These are phyloP conservation scores for Eriocheir sinensis DNA, from an alignment of 1,140 invertebrate species.

Conservation along the genomic window DNA sequence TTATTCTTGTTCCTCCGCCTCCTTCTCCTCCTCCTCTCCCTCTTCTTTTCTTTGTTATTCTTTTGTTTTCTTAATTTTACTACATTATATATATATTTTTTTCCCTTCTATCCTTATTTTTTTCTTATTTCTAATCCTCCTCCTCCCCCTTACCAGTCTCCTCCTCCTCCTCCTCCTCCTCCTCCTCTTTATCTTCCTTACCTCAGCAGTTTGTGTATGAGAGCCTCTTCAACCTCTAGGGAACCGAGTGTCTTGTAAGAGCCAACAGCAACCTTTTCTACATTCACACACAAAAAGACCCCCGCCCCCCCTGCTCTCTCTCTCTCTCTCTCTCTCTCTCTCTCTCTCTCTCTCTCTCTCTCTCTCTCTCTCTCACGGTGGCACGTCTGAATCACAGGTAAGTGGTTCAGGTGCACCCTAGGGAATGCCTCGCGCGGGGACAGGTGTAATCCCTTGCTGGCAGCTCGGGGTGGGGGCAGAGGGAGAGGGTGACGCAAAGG, in stretches of 20 bases:
- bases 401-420: background rate
- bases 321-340: background rate
- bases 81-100: too few species aligned
- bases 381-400: conserved; percentile 5
- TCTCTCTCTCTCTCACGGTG: background rate
- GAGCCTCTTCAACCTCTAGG: too few species aligned
- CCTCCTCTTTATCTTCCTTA: too few species aligned
- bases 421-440: background rate
- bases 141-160: too few species aligned
- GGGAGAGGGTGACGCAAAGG: background rate
- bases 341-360: background rate
- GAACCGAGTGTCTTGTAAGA: background rate
- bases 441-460: background rate
- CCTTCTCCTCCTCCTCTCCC: background rate
- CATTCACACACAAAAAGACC: too few species aligned
- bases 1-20: too few species aligned
- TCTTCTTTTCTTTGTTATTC: background rate
- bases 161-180: too few species aligned
- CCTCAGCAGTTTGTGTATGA: too few species aligned
- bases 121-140: too few species aligned
- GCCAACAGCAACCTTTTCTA: background rate
- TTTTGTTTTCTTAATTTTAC: too few species aligned
- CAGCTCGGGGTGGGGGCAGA: background rate
- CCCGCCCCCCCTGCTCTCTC: too few species aligned
- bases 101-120: too few species aligned